Evolutionary conservation across 2,113 vertebrate genomes (phyloP).

Genomic region (Corapipo altera): DNA sequence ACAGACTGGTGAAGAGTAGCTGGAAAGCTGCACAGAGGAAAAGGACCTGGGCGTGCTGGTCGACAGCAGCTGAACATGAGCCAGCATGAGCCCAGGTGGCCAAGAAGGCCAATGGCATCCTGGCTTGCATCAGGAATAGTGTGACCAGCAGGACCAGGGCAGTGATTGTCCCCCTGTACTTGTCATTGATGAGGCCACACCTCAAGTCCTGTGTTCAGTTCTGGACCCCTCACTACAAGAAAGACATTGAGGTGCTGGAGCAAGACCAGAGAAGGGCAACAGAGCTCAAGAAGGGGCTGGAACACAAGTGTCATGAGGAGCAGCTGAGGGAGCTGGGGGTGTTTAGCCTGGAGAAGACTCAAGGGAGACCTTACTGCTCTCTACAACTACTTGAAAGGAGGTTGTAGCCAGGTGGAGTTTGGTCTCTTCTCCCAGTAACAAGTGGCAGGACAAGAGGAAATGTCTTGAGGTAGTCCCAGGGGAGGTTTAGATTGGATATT

Average conservation of each 20-base stretch:
- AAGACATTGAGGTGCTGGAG: neutral
- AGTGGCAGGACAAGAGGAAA: neutral
- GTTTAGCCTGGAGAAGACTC: neutral
- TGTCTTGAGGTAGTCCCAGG: neutral
- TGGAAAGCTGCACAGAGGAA: neutral
- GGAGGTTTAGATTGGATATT: neutral
- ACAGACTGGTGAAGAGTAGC: neutral
- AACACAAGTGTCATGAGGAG: neutral
- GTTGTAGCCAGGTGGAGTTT: accelerated
- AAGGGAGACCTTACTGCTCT: accelerated
- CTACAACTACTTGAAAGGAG: too few species aligned
- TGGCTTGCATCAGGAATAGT: neutral
- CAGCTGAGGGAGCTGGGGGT: neutral
- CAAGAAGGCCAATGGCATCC: neutral
- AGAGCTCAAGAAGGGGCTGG: neutral
- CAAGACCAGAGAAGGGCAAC: accelerated
- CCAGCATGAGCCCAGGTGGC: neutral
- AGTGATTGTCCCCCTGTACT: accelerated
- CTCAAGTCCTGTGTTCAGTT: neutral
- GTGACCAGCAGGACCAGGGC: neutral
- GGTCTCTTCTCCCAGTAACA: neutral
- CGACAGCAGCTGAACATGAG: neutral
- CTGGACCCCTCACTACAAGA: neutral
- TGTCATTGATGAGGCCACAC: neutral
- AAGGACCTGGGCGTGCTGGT: accelerated